Evolutionary conservation across 2,888 invertebrate genomes (phyloP).

Genomic region (Bugula neritina): DNA sequence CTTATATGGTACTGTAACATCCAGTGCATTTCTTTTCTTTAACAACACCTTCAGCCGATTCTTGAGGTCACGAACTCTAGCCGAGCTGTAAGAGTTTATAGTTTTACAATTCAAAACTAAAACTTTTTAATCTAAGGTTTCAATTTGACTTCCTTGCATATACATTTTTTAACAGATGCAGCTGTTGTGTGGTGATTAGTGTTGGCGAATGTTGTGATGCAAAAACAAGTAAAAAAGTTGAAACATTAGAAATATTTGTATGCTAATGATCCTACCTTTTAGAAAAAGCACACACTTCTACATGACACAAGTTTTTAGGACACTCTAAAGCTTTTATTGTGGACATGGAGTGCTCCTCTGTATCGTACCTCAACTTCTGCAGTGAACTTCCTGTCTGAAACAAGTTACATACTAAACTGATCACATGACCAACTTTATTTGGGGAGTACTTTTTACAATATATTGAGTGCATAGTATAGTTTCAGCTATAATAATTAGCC

Average conservation of each 20-base stretch:
- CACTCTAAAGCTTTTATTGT: neutral
- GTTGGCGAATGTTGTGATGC: neutral
- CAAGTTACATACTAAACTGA: too few relatives aligned
- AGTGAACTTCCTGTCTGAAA: neutral
- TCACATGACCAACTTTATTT: too few relatives aligned
- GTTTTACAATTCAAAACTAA: too few relatives aligned
- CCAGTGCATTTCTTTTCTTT: conserved; percentile 9
- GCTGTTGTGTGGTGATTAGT: too few relatives aligned
- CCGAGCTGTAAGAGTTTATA: conserved; percentile 18
- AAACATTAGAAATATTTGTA: neutral
- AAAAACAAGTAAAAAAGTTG: neutral
- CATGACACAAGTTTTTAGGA: conserved; percentile 15
- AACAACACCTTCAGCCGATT: conserved; percentile 11
- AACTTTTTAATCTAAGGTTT: too few relatives aligned
- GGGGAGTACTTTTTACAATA: too few relatives aligned
- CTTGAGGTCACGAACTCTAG: conserved; percentile 9
- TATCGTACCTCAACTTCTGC: neutral
- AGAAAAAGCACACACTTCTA: conserved; percentile 7
- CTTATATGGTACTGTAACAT: neutral
- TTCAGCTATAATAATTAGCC: too few relatives aligned
- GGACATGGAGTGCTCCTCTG: neutral
- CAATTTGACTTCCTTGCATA: too few relatives aligned
- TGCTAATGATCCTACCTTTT: too few relatives aligned
- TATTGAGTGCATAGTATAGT: too few relatives aligned
- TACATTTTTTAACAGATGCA: too few relatives aligned